Evolutionary conservation across 2,888 invertebrate species (phyloP), one percentile per base, ranked within the genome.

Genomic region (Dendrolimus houi): DNA sequence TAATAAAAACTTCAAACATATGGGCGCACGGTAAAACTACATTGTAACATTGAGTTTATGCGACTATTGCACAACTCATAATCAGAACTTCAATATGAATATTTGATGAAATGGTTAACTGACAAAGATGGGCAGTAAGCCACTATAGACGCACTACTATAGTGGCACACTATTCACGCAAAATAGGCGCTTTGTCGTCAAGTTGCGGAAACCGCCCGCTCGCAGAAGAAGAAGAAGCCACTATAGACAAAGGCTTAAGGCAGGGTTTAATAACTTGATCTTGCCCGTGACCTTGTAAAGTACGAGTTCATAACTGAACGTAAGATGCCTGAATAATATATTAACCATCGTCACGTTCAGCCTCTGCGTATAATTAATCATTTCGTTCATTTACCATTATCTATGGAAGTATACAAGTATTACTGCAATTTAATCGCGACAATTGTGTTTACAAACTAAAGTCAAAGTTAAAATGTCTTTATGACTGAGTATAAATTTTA

Each of bases 241-340:
- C 9, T 47, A 47, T 47, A 8, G 47, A 47, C 47, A 47, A 29
- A 29, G 47, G 47, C 9, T 47, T 47, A 47, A 47, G 12, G 29
- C 29, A 9, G 47, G 47, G 47, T 47, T 47, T 56, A 65, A 60
- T 61, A 64, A 60, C 54, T 52, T 61, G 59, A 61, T 66, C 68
- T 68, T 70, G 70, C 66, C 68, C 66, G 59, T 41, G 57, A 52
- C 12, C 58, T 62, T 58, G 55, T 53, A 59, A 55, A 60, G 58
- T 59, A 55, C 63, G 65, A 69, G 64, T 67, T 64, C 61, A 56
- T 67, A 62, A 69, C 70, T 67, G 62, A 67, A 67, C 69, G 60
- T 47, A 9, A 52, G 47, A 55, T 13, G 29, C 29, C 13, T 55
- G 55, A 41, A 55, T 55, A 47, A 55, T n/a, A 47, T 55, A 55